Evolutionary conservation across 2,888 invertebrate species (phyloP).

Genomic region (Catocala fraxini): DNA sequence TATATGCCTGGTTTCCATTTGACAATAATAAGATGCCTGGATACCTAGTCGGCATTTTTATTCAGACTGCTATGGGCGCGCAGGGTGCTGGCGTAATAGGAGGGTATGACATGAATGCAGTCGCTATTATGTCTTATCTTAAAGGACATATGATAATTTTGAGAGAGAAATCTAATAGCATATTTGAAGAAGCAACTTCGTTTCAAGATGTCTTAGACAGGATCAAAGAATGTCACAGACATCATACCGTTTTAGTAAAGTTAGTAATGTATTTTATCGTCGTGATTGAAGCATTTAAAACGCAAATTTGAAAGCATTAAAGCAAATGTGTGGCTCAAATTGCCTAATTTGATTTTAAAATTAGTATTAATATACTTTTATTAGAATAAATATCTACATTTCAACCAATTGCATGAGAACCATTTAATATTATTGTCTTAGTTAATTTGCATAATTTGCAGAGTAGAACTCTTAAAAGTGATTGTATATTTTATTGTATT

Average conservation of each 20-base stretch:
- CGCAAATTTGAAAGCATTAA: no score
- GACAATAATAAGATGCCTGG: conserved; percentile 68
- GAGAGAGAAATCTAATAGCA: conserved; percentile 54
- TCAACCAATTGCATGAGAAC: no score
- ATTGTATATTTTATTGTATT: no score
- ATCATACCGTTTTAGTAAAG: conserved; percentile 66
- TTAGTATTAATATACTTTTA: no score
- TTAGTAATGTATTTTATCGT: conserved; percentile 47
- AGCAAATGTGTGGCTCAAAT: no score
- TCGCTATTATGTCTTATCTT: conserved; percentile 69
- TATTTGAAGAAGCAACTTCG: conserved; percentile 55
- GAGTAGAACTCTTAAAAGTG: no score
- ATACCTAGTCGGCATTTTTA: conserved; percentile 55
- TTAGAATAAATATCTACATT: no score
- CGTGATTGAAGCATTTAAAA: background rate
- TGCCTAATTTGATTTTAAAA: no score
- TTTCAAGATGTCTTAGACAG: conserved; percentile 46
- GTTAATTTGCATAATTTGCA: no score
- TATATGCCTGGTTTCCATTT: conserved; percentile 76
- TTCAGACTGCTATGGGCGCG: conserved; percentile 60
- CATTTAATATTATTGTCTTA: no score
- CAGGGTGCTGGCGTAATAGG: conserved; percentile 66
- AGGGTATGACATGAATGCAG: conserved; percentile 64
- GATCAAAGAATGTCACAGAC: conserved; percentile 70
- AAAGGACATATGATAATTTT: conserved; percentile 71